These are phyloP conservation scores for Megastigmus dorsalis DNA, from an alignment of 2,888 invertebrate species.

Conservation along the genomic window DNA sequence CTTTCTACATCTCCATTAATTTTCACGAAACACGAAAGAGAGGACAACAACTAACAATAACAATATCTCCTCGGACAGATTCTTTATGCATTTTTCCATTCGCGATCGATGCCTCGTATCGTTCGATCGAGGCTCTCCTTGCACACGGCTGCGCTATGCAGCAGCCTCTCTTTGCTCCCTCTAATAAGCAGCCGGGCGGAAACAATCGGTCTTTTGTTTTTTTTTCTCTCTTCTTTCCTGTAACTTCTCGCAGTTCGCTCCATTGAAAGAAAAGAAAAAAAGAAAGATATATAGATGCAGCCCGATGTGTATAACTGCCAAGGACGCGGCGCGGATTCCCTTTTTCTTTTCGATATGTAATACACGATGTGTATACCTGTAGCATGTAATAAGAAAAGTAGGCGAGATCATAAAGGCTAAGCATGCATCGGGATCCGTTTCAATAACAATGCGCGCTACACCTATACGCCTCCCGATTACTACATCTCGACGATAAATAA, in stretches of 20 bases:
- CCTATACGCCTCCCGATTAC: background rate
- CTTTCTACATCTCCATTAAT: background rate
- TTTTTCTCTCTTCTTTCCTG: slow-evolving; percentile 5
- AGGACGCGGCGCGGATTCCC: slow-evolving; percentile 16
- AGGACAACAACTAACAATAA: background rate
- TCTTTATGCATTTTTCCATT: slow-evolving; percentile 20
- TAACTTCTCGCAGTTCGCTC: background rate
- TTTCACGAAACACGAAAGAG: no score
- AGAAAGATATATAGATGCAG: no score
- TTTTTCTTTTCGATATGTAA: slow-evolving; percentile 5
- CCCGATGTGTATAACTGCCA: background rate
- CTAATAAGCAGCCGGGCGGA: slow-evolving; percentile 45
- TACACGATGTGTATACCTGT: background rate
- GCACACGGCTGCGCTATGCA: no score
- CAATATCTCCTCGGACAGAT: slow-evolving; percentile 6
- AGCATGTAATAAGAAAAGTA: background rate
- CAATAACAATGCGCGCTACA: background rate
- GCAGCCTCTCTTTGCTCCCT: slow-evolving; percentile 13
- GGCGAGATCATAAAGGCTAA: slow-evolving; percentile 12
- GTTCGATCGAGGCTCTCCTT: slow-evolving; percentile 18
- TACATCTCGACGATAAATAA: background rate
- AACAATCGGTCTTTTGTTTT: slow-evolving; percentile 53
- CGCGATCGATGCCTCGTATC: slow-evolving; percentile 31
- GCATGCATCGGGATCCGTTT: no score
- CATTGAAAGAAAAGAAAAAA: background rate